Base-by-base conservation (phyloP, 2,797 vertebrate species). In the Sebastes cheni region DNA sequence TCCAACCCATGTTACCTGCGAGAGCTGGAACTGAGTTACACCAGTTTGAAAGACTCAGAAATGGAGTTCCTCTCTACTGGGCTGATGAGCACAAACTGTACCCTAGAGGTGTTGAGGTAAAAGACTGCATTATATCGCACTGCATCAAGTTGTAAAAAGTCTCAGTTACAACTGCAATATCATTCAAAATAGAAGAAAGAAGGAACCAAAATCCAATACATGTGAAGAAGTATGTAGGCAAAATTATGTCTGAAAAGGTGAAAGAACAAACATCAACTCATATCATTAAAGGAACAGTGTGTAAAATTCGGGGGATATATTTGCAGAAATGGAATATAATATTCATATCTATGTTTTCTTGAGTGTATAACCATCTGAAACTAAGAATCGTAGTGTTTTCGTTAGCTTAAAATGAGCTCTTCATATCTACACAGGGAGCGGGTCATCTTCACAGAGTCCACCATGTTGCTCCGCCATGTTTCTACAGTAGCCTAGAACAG, bases 101-200 rank as follows among this genome's bases (percentile, higher is more conserved):
- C 3, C 27, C 64, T 89, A 50, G n/a, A 75, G 5, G 39, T 10
- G 52, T 50, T 88, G 8, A 80, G 74, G 86, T 91, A 73, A 84
- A 23, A 4, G 29, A 32, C 1, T 50, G 1, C 20, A 58, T 32
- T 20, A 56, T 2, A 18, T 42, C 55, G 20, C 20, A 52, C 8
- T 52, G 18, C 20, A 52, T 1, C 50, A 52, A 9, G 20, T 52
- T 52, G 50, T 52, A 52, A 52, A 23, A 56, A 58, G 4, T 50
- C 27, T 55, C 10, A 14, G 6, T 39, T 6, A 30, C 23, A 9
- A 9, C 20, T 64, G 25, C 22, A 34, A 16, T 4, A 7, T 32
- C 2, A 67, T 22, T n/a, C 3, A 18, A 50, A 29, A 18, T n/a
- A 42, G 10, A 71, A 16, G 20, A 69, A 22, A 30, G 4, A 18